Conservation (phyloP, 2,797 vertebrate species). For the Balearica regulorum region DNA sequence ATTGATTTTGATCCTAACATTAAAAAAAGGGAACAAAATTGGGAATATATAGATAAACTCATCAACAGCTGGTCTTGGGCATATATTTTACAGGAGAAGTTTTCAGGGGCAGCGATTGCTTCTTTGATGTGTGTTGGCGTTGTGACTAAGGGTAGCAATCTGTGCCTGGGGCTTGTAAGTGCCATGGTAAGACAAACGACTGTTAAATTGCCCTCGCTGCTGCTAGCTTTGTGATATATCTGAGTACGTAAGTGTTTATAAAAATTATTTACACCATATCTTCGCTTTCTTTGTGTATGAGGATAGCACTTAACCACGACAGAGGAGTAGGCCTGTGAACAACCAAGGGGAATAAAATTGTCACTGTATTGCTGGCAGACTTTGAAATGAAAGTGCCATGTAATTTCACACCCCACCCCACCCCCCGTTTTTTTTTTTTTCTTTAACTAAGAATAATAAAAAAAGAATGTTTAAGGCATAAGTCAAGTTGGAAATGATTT, state of each 20-base stretch:
- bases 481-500: background rate
- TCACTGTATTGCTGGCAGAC: background rate
- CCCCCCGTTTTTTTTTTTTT: background rate
- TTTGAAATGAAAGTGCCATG: background rate
- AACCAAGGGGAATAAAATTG: conserved; percentile 7
- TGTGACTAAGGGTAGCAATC: background rate
- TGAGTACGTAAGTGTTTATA: background rate
- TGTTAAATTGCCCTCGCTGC: background rate
- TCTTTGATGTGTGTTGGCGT: background rate
- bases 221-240: background rate
- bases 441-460: background rate
- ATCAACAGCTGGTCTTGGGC: background rate
- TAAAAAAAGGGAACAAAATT: background rate
- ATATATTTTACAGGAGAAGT: background rate
- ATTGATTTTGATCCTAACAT: background rate
- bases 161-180: background rate
- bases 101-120: background rate
- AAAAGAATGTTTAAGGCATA: background rate
- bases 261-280: background rate
- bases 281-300: background rate
- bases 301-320: background rate
- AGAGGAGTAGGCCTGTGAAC: background rate
- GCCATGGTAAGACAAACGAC: background rate
- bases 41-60: background rate
- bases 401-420: background rate